These are phyloP conservation scores for Heliconius ismenius DNA, from an alignment of 2,888 invertebrate genomes.

Conservation along the genomic window DNA sequence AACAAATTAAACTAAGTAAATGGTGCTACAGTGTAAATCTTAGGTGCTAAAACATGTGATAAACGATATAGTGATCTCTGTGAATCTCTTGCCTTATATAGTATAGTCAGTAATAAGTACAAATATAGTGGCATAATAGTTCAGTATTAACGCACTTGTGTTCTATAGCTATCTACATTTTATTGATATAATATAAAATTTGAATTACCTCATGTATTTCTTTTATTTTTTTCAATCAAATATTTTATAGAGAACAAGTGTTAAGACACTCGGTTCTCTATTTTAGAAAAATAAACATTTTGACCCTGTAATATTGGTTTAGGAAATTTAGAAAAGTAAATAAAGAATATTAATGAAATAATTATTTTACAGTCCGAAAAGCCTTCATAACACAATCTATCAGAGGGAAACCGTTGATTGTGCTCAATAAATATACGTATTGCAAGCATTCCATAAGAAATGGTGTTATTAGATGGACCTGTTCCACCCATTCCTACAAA, in stretches of 20 bases:
- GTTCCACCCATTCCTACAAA: slow-evolving; percentile 74
- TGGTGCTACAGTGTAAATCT: slow-evolving; percentile 24
- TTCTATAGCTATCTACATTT: slow-evolving; percentile 62
- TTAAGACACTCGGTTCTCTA: neutral
- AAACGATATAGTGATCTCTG: slow-evolving; percentile 47
- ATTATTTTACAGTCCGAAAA: slow-evolving; percentile 24
- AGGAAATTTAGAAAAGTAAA: neutral
- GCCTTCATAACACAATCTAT: slow-evolving; percentile 71
- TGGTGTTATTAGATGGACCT: slow-evolving; percentile 69
- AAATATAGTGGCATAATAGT: slow-evolving; percentile 57
- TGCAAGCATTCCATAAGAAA: slow-evolving; percentile 68
- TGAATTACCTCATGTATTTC: slow-evolving; percentile 13
- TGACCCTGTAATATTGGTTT: neutral
- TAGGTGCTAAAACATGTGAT: slow-evolving; percentile 48
- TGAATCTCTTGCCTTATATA: slow-evolving; percentile 60
- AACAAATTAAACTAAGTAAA: slow-evolving; percentile 9
- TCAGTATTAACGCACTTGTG: slow-evolving; percentile 64
- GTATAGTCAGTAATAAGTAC: slow-evolving; percentile 50
- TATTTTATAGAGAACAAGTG: neutral
- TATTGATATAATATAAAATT: slow-evolving; percentile 46
- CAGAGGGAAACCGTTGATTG: slow-evolving; percentile 43
- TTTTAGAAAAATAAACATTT: neutral
- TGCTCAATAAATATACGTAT: slow-evolving; percentile 68
- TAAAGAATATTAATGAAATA: neutral
- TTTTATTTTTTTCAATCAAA: neutral